Conservation (phyloP, 2,797 vertebrate species). For the Sebastes itinus region DNA sequence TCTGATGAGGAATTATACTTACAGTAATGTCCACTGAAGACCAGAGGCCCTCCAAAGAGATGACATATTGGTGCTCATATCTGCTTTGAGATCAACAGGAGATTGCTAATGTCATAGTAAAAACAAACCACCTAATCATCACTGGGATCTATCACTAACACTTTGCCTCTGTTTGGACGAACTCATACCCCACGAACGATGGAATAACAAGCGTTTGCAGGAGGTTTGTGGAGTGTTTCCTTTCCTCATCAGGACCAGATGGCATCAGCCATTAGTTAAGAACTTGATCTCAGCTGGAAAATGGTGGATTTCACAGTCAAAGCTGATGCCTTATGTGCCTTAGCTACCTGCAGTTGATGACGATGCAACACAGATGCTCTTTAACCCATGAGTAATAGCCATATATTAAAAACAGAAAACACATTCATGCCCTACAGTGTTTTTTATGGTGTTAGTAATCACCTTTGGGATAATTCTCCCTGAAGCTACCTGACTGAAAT, state of each 20-base stretch:
- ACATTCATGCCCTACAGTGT: constrained; percentile 33
- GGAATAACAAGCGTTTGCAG: constrained; percentile 35
- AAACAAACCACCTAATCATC: constrained; percentile 58
- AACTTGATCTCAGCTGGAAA: constrained; percentile 69
- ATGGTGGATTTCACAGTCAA: constrained; percentile 66
- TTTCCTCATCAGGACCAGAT: constrained; percentile 77
- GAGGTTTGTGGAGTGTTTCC: constrained; percentile 52
- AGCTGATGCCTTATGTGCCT: constrained; percentile 16
- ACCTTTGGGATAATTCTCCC: constrained; percentile 18
- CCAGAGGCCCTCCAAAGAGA: background rate
- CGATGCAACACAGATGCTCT: constrained; percentile 63
- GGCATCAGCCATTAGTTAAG: constrained; percentile 68
- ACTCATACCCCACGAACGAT: constrained; percentile 23
- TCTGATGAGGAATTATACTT: constrained; percentile 17
- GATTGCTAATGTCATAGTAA: constrained; percentile 50
- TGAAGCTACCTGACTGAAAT: constrained; percentile 15
- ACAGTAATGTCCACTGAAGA: background rate
- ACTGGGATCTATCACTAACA: constrained; percentile 60
- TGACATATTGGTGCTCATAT: background rate
- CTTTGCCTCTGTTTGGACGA: constrained; percentile 64
- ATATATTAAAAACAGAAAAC: constrained; percentile 20
- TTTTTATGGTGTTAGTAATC: constrained; percentile 35
- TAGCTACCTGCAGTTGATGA: constrained; percentile 59
- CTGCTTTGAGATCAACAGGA: constrained; percentile 42
- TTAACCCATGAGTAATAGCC: constrained; percentile 25